Evolutionary conservation across 2,797 vertebrate species (phyloP).

Genomic region (Typhlichthys subterraneus): DNA sequence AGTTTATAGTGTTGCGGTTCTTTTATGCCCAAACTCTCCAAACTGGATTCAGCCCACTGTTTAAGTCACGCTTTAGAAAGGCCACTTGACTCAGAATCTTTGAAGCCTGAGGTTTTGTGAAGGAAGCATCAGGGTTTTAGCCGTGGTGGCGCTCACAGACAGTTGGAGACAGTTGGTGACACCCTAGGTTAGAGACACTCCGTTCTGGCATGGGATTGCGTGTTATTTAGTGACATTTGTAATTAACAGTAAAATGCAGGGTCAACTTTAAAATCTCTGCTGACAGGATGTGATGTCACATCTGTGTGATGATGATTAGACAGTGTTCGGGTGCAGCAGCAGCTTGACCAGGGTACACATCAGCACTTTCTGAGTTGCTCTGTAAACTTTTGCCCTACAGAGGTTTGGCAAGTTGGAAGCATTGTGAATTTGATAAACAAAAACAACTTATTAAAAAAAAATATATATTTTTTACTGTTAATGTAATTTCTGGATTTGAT

Average conservation of each 20-base stretch:
- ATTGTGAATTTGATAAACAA: slow-evolving; percentile 3
- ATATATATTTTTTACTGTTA: slow-evolving; percentile 17
- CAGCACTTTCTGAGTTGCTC: slow-evolving; percentile 43
- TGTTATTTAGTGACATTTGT: slow-evolving; percentile 47
- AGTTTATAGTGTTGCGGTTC: slow-evolving; percentile 19
- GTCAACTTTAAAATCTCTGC: slow-evolving; percentile 41
- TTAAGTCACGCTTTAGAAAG: slow-evolving; percentile 53
- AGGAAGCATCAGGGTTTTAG: background rate
- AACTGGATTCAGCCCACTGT: slow-evolving; percentile 59
- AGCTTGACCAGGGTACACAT: slow-evolving; percentile 45
- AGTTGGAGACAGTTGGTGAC: slow-evolving; percentile 17
- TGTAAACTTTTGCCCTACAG: slow-evolving; percentile 27
- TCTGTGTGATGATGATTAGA: slow-evolving; percentile 28
- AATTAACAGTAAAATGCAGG: slow-evolving; percentile 48
- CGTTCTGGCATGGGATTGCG: slow-evolving; percentile 29
- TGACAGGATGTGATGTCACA: slow-evolving; percentile 61
- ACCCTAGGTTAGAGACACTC: slow-evolving; percentile 50
- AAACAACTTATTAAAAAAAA: background rate
- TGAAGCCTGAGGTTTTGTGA: background rate
- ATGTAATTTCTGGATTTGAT: slow-evolving; percentile 22
- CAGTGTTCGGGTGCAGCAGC: slow-evolving; percentile 56
- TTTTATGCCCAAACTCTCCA: slow-evolving; percentile 64
- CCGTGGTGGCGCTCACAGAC: background rate
- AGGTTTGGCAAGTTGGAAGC: slow-evolving; percentile 22
- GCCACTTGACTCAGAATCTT: slow-evolving; percentile 50